Base-by-base conservation (phyloP, 2,888 invertebrate species). In the Alloplasta piceator region DNA sequence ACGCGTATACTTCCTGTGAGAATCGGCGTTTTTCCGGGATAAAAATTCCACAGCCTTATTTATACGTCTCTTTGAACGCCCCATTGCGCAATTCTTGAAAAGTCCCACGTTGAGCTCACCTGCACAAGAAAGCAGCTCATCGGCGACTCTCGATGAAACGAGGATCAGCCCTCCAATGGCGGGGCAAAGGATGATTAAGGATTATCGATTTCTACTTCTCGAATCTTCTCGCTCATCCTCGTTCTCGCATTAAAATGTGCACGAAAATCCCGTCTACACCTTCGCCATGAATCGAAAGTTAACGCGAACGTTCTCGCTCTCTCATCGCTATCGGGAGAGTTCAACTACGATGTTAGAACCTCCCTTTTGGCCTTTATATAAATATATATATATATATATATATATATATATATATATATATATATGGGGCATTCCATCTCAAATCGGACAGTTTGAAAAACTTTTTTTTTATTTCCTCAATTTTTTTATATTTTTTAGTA, bases 131-230 rank as follows among this genome's bases (percentile, higher is more conserved):
- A 5, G 56, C 6, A 9, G 10, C 26, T 26, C 26, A 26, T 7
- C 10, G 46, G 39, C 46, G 58, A 7, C 46, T 64, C 63, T 46
- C 73, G 26, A 73, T 64, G 76, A 68, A 26, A 72, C 56, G 56
- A 43, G 41, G 70, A 14, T 52, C 52, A 26, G 26, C 26, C 14
- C 41, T 66, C 48, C 66, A 4, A 16, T 46, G 48, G 36, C 73
- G 64, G 77, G 39, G 48, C 58, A 26, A 26, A 26, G 46, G 66
- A 81, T 81, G 73, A 81, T 81, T 81, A 78, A 77, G 58, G 70
- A 81, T 73, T 81, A 81, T 81, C 77, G 80, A 81, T 77, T 58
- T 38, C 52, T 43, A 26, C 73, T 39, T 61, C 55, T 55, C 10
- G 48, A 48, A 26, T 26, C 26, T 26, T 3, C 26, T 26, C 26